Percentiles rank a stretch among this genome's conserved stretches.
Evolutionary conservation across 2,888 invertebrate genomes (phyloP).

Genomic region (Hoplodrina ambigua): DNA sequence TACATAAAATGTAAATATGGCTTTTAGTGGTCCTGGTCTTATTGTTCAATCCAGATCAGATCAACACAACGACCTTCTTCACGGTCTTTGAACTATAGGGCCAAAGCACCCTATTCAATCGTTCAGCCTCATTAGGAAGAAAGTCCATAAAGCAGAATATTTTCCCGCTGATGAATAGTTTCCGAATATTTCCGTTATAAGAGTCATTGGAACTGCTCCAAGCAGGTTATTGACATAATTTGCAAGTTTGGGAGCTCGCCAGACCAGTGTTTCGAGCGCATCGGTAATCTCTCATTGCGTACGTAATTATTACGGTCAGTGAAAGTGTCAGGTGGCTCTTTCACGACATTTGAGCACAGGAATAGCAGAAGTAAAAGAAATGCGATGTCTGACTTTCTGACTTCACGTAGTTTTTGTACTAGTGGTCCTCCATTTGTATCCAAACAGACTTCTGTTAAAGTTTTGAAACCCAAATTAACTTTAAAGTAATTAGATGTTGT

Average conservation of each 20-base stretch:
- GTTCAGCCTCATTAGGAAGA: slow-evolving; percentile 49
- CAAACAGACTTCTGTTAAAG: too few species aligned
- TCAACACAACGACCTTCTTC: neutral
- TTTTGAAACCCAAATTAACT: neutral
- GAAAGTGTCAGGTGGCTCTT: slow-evolving; percentile 52
- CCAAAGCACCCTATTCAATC: slow-evolving; percentile 5
- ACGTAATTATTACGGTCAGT: slow-evolving; percentile 35
- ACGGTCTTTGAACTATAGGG: neutral
- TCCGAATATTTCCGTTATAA: slow-evolving; percentile 54
- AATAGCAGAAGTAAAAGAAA: neutral
- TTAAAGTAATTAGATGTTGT: neutral
- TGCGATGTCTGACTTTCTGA: neutral
- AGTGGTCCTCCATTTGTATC: too few species aligned
- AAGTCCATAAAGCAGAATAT: slow-evolving; percentile 31
- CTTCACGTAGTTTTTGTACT: neutral
- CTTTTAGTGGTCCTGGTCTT: neutral
- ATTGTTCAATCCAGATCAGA: neutral
- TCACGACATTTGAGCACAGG: slow-evolving; percentile 2
- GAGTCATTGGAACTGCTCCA: slow-evolving; percentile 58
- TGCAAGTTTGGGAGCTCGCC: slow-evolving; percentile 59
- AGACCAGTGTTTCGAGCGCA: slow-evolving; percentile 59
- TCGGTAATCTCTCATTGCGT: slow-evolving; percentile 50
- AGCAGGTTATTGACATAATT: slow-evolving; percentile 70
- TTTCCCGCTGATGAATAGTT: slow-evolving; percentile 36
- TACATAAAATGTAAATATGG: neutral